Percentiles rank a stretch among this genome's conserved stretches.
phyloP scores from a whole-genome alignment of 2,888 invertebrate species.

The Molorchus minor region DNA sequence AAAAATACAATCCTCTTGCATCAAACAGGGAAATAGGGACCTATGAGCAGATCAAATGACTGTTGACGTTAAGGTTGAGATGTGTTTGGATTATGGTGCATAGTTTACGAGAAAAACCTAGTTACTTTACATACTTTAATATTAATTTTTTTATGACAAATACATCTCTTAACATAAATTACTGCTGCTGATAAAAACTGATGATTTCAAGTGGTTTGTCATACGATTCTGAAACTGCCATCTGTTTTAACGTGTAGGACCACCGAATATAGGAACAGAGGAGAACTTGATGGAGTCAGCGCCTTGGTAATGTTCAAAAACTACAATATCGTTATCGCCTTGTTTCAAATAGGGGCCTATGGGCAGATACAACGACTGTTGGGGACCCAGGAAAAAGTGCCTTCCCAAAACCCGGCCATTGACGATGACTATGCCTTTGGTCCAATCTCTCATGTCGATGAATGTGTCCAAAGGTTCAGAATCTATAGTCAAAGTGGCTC shows the following conservation, averaged over 20 bases:
- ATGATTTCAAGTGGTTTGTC: too few relatives aligned
- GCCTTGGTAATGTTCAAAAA: conserved; percentile 58
- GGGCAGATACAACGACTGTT: conserved; percentile 84
- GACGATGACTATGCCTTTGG: conserved; percentile 83
- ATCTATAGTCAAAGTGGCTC: conserved; percentile 57
- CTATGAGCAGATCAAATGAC: conserved; percentile 81
- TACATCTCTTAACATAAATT: too few relatives aligned
- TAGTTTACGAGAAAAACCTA: too few relatives aligned
- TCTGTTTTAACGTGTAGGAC: conserved; percentile 34
- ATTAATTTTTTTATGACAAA: too few relatives aligned
- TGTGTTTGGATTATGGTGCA: too few relatives aligned
- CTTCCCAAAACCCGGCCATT: conserved; percentile 88
- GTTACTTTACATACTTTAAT: too few relatives aligned
- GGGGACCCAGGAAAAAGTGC: conserved; percentile 81
- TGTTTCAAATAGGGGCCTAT: conserved; percentile 71
- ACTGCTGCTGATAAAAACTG: too few relatives aligned
- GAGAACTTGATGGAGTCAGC: conserved; percentile 47
- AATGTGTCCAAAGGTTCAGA: conserved; percentile 75
- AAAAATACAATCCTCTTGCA: conserved; percentile 62
- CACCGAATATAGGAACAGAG: conserved; percentile 45
- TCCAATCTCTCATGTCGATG: conserved; percentile 81
- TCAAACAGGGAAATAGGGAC: conserved; percentile 75
- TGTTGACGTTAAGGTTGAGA: too few relatives aligned
- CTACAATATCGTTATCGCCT: conserved; percentile 61
- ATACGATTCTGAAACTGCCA: too few relatives aligned